A percentile compares a stretch with the other conserved stretches of the same genome.
Conservation (phyloP, 2,888 invertebrate genomes). For the Tryphoninae sp. region DNA sequence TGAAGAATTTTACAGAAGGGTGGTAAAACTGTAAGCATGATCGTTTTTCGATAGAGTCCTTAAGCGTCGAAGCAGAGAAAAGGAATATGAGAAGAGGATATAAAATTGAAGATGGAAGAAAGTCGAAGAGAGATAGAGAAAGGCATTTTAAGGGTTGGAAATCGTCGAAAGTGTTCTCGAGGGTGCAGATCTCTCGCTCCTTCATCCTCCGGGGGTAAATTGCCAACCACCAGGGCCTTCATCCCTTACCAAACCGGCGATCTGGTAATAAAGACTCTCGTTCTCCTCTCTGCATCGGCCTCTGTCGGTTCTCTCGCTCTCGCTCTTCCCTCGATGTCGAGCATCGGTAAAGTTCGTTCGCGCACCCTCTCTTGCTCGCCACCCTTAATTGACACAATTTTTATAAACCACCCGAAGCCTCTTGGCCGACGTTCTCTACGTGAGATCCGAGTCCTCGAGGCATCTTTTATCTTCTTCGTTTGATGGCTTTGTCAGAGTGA, state of each 20-base stretch:
- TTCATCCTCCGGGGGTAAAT: constrained; percentile 53
- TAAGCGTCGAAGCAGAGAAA: neutral
- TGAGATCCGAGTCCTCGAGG: constrained; percentile 71
- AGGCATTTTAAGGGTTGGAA: constrained; percentile 58
- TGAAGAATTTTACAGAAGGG: neutral
- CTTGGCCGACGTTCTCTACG: constrained; percentile 37
- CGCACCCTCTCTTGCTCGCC: constrained; percentile 23
- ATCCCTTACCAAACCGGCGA: constrained; percentile 48
- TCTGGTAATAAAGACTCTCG: constrained; percentile 59
- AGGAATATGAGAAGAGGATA: constrained; percentile 8
- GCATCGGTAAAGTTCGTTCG: constrained; percentile 48
- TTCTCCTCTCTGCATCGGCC: constrained; percentile 21
- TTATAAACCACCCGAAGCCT: constrained; percentile 72
- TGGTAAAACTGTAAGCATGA: neutral
- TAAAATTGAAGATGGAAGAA: constrained; percentile 20
- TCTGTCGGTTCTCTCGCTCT: constrained; percentile 8
- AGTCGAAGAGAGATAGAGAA: constrained; percentile 35
- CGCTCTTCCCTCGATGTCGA: constrained; percentile 37
- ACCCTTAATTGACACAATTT: constrained; percentile 78
- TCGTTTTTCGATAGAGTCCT: constrained; percentile 6
- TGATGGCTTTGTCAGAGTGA: neutral
- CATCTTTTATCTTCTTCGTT: constrained; percentile 69
- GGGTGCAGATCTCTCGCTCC: constrained; percentile 51
- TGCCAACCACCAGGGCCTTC: constrained; percentile 56
- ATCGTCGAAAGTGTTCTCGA: constrained; percentile 63